Conservation (phyloP, 2,797 vertebrate species). For the Phataginus tetradactyla region DNA sequence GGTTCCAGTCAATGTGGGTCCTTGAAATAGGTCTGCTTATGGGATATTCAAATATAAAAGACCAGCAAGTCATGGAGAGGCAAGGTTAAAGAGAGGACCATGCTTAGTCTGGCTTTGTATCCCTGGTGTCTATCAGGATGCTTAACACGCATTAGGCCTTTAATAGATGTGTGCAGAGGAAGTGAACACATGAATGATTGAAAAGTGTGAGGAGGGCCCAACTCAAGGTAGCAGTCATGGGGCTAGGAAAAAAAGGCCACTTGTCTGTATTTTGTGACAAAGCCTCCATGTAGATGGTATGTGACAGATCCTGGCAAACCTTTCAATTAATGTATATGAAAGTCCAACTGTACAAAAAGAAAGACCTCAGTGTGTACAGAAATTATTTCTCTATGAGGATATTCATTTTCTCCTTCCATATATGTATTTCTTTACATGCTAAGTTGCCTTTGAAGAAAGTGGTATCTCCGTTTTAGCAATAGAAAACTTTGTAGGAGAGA, state of each 20-base stretch:
- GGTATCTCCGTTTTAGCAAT: neutral
- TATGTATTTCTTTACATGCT: neutral
- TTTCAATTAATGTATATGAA: neutral
- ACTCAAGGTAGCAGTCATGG: too few relatives aligned
- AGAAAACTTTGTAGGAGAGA: neutral
- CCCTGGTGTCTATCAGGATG: neutral
- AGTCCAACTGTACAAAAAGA: neutral
- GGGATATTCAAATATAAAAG: neutral
- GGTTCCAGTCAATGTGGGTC: neutral
- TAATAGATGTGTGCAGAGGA: neutral
- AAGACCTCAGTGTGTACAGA: neutral
- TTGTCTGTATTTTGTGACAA: neutral
- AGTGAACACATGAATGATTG: too few relatives aligned
- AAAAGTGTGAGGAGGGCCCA: neutral
- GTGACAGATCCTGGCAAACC: neutral
- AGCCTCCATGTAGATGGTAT: fast-evolving
- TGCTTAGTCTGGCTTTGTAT: fast-evolving
- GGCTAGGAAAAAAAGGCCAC: neutral
- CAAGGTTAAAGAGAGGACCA: neutral
- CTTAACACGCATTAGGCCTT: neutral
- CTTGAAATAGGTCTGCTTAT: neutral
- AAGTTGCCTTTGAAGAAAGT: constrained; percentile 17
- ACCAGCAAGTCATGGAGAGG: neutral
- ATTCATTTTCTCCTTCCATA: neutral
- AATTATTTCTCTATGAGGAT: neutral